Percentiles rank a stretch among this genome's conserved stretches.
Conservation (phyloP, 2,888 invertebrate genomes). For the Xanthostigma xanthostigma region DNA sequence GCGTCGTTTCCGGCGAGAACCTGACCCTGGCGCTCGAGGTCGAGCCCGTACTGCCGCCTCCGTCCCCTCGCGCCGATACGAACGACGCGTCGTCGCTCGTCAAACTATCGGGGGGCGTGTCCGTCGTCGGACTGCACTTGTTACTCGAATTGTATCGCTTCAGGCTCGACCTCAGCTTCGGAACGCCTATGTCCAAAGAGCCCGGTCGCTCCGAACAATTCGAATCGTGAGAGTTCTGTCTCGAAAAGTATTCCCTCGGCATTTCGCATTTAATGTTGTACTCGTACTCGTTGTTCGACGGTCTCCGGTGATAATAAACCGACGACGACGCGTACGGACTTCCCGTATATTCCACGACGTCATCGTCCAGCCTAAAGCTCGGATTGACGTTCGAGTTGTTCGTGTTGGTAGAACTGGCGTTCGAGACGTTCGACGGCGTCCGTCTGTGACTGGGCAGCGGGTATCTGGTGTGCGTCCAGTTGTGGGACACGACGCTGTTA, state of each 20-base stretch:
- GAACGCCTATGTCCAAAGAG: constrained; percentile 45
- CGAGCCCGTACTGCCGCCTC: constrained; percentile 18
- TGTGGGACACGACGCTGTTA: constrained; percentile 1
- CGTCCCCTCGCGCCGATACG: constrained; percentile 65
- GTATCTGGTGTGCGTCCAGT: constrained; percentile 4
- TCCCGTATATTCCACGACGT: constrained; percentile 25
- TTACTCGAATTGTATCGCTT: constrained; percentile 59
- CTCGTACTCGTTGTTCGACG: constrained; percentile 21
- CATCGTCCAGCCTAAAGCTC: constrained; percentile 45
- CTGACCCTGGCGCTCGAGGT: constrained; percentile 58
- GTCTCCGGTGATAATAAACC: constrained; percentile 32
- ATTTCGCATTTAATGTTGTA: constrained; percentile 17
- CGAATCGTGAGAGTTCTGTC: constrained; percentile 35
- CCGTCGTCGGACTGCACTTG: constrained; percentile 60
- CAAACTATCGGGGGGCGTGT: constrained; percentile 72
- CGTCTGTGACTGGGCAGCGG: constrained; percentile 44
- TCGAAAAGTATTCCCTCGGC: constrained; percentile 18
- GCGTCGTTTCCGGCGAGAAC: constrained; percentile 61
- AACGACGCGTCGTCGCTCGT: constrained; percentile 82
- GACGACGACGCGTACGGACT: constrained; percentile 24
- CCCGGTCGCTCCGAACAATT: constrained; percentile 39
- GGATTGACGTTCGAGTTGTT: constrained; percentile 45
- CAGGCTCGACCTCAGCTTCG: constrained; percentile 61
- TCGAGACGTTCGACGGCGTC: constrained; percentile 62
- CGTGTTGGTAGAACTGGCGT: constrained; percentile 38